Evolutionary conservation across 2,797 vertebrate species (phyloP), one percentile per base, ranked within the genome.

Genomic region (Hydrolagus colliei): DNA sequence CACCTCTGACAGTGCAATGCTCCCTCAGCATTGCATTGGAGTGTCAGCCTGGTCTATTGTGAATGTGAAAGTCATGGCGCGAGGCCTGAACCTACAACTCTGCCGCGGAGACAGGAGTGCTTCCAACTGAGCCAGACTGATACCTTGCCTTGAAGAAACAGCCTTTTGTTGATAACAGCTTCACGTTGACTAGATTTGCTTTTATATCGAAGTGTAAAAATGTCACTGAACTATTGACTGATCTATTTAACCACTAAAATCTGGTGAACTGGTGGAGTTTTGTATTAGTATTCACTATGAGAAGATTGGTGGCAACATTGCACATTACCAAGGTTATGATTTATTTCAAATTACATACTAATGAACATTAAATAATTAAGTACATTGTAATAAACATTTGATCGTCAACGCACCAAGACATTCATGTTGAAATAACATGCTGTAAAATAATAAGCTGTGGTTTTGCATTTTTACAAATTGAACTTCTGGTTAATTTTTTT

Each of bases 341-440:
- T 9, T 41, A 35, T 82, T 82, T 41, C 16, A 84, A 84, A 84
- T 84, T 84, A 68, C 22, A 41, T 71, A 41, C 65, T 22, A 68
- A 84, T 11, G 18, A 71, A 18, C 18, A 84, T 84, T 84, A 80
- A 80, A 80, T 80, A 65, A 80, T 80, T 65, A 84, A 84, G 65
- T 68, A 71, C 2, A 27, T 18, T 41, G 65, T 71, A 35, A 84
- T 71, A 68, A 84, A 68, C 32, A 68, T 35, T 71, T 71, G 16
- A 41, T 84, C 27, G 16, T n/a, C 32, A 84, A 20, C 22, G 67
- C 67, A 67, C 41, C 16, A 67, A 79, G 62, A 16, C 2, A 82
- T 67, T 82, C 9, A 32, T 41, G 79, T 68, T 67, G 41, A 82
- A 82, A 82, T 84, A 20, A 67, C 20, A n/a, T 16, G 16, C 35